phyloP scores from a whole-genome alignment of 1,140 invertebrate species.

The Zelostemma sp. region DNA sequence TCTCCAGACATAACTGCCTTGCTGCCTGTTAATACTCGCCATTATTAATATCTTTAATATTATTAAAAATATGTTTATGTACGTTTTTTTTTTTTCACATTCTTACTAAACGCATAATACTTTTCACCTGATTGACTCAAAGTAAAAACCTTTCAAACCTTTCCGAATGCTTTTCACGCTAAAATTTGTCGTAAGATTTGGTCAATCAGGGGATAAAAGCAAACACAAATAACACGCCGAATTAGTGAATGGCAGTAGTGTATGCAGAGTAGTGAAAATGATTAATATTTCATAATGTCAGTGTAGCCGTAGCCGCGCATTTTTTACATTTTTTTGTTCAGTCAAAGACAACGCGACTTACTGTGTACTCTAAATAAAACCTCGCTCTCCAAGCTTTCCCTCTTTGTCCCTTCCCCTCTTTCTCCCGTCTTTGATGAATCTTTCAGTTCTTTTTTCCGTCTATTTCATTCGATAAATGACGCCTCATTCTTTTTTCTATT shows the following conservation, averaged over 20 bases:
- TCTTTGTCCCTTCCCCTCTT: background rate
- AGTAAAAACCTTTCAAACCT: too few species aligned
- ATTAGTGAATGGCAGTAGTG: slow-evolving; percentile 55
- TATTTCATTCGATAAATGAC: slow-evolving; percentile 33
- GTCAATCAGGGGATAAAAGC: slow-evolving; percentile 35
- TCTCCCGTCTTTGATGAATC: slow-evolving; percentile 1
- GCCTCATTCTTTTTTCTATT: slow-evolving; percentile 37
- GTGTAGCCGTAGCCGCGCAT: slow-evolving; percentile 44
- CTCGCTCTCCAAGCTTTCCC: slow-evolving; percentile 18
- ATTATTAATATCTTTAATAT: slow-evolving; percentile 49
- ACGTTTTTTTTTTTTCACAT: slow-evolving; percentile 38
- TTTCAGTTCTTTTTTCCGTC: slow-evolving; percentile 11
- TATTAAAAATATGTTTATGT: slow-evolving; percentile 27
- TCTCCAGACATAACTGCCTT: slow-evolving; percentile 61
- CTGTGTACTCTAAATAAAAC: slow-evolving; percentile 52
- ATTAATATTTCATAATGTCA: slow-evolving; percentile 39
- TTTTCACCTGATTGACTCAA: slow-evolving; percentile 51
- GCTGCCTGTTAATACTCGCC: slow-evolving; percentile 64
- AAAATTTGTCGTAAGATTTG: slow-evolving; percentile 14
- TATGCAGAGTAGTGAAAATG: slow-evolving; percentile 39
- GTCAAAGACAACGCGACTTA: slow-evolving; percentile 51
- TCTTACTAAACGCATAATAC: slow-evolving; percentile 22
- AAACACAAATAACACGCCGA: slow-evolving; percentile 37
- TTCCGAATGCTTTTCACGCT: slow-evolving; percentile 20
- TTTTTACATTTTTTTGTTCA: slow-evolving; percentile 42